Base-by-base conservation (phyloP, 2,797 vertebrate species). In the Chanos chanos region DNA sequence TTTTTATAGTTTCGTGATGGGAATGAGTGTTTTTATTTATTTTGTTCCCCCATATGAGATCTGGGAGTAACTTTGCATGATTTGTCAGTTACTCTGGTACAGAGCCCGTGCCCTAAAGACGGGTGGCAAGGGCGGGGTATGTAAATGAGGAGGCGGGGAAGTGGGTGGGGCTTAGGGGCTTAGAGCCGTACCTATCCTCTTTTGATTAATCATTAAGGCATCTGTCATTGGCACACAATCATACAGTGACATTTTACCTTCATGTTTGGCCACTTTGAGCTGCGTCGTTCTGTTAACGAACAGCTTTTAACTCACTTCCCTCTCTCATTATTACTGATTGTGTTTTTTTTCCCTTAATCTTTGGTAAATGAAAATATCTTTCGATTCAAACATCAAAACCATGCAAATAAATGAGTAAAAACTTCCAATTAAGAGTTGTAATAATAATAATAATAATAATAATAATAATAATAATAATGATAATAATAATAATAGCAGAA, bases 211-310 rank as follows among this genome's bases (percentile, higher is more conserved):
- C 89, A 82, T 95, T 92, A 95, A 96, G 95, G 95, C 93, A 96
- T 93, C 88, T 89, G 84, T 92, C 92, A 92, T 96, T 98, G 95
- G 94, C 94, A 97, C 92, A 89, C 83, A 53, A 86, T 89, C 83
- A 86, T 90, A 87, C 87, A 90, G 86, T 86, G 86, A 90, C 81
- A 75, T 89, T 88, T 87, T 79, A 86, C 85, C 89, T 89, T 87
- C 66, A 87, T 76, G 74, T 91, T 87, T 89, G 85, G 84, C 87
- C 86, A 86, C 75, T 86, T 83, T 81, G 89, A 79, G 79, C 57
- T 61, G 61, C 45, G 53, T 55, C 66, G 51, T 58, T 62, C 69
- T 63, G 33, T 30, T 59, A 66, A 59, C 57, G 0, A 54, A 62
- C 64, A 60, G 66, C 66, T 57, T 61, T 67, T 41, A 66, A 55